Conservation (phyloP, 2,888 invertebrate species). For the Lochmaea capreae region DNA sequence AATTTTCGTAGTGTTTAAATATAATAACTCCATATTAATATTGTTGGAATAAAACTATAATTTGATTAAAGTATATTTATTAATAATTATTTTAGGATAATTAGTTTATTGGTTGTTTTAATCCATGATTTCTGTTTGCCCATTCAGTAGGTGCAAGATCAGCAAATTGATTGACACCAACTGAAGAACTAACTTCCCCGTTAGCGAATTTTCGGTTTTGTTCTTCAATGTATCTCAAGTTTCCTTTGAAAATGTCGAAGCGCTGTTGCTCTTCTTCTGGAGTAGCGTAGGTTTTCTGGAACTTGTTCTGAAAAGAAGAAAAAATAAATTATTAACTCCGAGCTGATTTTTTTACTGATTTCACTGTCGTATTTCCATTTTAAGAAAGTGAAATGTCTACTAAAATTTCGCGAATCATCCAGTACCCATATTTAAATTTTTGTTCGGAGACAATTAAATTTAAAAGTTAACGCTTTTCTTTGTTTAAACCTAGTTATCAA, state of each 20-base stretch:
- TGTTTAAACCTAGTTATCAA: too few relatives aligned
- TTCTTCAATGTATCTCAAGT: conserved; percentile 20
- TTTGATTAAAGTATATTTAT: neutral
- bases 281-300: conserved; percentile 5
- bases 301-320: conserved; percentile 26
- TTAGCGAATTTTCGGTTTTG: conserved; percentile 11
- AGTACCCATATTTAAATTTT: too few relatives aligned
- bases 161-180: conserved; percentile 32
- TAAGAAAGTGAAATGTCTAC: too few relatives aligned
- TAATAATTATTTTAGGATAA: neutral
- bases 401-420: too few relatives aligned
- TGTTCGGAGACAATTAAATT: too few relatives aligned
- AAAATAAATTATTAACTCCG: neutral
- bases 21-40: too few relatives aligned
- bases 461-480: too few relatives aligned
- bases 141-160: conserved; percentile 27
- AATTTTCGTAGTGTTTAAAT: too few relatives aligned
- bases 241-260: conserved; percentile 14
- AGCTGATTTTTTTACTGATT: too few relatives aligned
- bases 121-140: conserved; percentile 18
- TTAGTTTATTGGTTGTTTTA: neutral
- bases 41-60: neutral
- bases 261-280: conserved; percentile 21
- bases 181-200: conserved; percentile 21
- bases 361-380: too few relatives aligned